Evolutionary conservation across 1,140 invertebrate genomes (phyloP), one percentile per base, ranked within the genome.

Genomic region (Drosophila malerkotliana): DNA sequence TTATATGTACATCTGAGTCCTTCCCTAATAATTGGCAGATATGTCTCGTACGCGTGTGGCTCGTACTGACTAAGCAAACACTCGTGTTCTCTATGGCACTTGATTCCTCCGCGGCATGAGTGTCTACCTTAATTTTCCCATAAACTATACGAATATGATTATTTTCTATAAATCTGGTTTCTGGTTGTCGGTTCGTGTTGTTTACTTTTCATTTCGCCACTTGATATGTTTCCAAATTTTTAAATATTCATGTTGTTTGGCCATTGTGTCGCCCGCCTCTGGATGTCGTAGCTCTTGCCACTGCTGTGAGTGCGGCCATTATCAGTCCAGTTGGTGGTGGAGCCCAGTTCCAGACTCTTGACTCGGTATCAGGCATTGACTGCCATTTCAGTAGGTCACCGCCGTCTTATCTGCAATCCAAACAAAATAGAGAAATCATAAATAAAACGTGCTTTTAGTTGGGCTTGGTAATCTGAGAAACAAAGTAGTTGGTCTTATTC

Each of bases 191-290:
- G 24, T 67, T 81, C 51, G 28, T 30, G 28, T 18, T 62, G 49
- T 69, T 81, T 77, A 87, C 60, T 76, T 72, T 69, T 79, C 79
- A 88, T 63, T 72, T 83, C 90, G 90, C 90, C 90, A 91, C 75
- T 91, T 91, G 88, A 91, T 91, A 91, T 91, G 90, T 90, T 91
- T 91, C 90, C 90, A 91, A 80, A 91, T 91, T 80, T 91, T 91
- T 47, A 88, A 73, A 78, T 91, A 91, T 62, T 91, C 82, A 84
- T 71, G 57, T 75, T 82, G 88, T 18, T 78, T 76, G 61, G 83
- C 73, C 80, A 90, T 90, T 87, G 77, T 88, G 58, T 61, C n/a
- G 53, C 56, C 26, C 28, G 56, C 39, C 32, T 45, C 8, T 48
- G 61, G 49, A 21, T 68, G 58, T 51, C 54, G 63, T 15, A 56